These are phyloP conservation scores for Heteromurus nitidus DNA, from an alignment of 2,888 invertebrate species.

Conservation along the genomic window DNA sequence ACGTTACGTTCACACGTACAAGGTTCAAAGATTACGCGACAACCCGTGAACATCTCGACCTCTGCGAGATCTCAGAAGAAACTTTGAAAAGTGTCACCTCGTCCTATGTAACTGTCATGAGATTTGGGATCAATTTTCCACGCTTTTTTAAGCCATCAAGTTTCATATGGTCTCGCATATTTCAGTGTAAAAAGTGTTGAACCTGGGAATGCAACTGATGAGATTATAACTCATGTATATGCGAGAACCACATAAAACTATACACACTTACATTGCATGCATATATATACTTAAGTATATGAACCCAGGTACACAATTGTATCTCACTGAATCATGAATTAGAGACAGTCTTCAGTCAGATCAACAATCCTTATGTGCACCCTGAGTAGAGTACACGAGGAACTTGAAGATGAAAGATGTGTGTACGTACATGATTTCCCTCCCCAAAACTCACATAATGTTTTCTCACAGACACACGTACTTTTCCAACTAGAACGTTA, in stretches of 20 bases:
- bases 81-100: slow-evolving; percentile 48
- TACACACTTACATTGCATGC: neutral
- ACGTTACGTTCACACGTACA: slow-evolving; percentile 33
- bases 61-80: slow-evolving; percentile 38
- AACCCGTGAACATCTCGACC: slow-evolving; percentile 51
- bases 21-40: slow-evolving; percentile 47
- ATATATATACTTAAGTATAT: neutral
- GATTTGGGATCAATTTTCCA: slow-evolving; percentile 51
- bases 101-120: slow-evolving; percentile 11
- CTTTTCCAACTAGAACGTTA: slow-evolving; percentile 5
- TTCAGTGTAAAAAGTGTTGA: slow-evolving; percentile 16
- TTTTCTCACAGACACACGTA: neutral
- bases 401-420: neutral
- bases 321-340: neutral
- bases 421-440: neutral
- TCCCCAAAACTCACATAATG: too few species aligned
- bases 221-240: too few species aligned
- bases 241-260: too few species aligned
- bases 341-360: too few species aligned
- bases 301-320: neutral
- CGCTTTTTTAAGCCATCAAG: slow-evolving; percentile 36
- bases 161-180: slow-evolving; percentile 56
- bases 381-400: too few species aligned
- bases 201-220: too few species aligned
- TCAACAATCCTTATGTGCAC: too few species aligned